Percentiles rank a stretch among this genome's conserved stretches.
Evolutionary conservation across 2,888 invertebrate genomes (phyloP).

Genomic region (Argynnis bischoffii): DNA sequence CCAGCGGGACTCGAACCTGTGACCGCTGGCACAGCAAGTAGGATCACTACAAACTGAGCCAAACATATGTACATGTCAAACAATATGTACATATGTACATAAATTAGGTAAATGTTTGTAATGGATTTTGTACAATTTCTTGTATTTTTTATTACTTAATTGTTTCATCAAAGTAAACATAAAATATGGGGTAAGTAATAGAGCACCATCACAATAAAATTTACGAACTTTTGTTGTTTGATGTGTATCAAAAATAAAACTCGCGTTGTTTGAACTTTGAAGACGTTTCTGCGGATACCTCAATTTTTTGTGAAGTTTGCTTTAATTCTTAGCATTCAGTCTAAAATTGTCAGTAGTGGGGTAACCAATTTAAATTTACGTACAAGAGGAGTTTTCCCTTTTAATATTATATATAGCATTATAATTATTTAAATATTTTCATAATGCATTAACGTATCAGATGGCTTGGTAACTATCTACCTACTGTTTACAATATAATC

Average conservation of each 20-base stretch:
- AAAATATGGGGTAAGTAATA: conserved; percentile 40
- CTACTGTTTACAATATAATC: too few species aligned
- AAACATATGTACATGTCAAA: too few species aligned
- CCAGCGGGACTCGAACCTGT: too few species aligned
- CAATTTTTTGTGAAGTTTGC: conserved; percentile 34
- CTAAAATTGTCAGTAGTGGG: conserved; percentile 30
- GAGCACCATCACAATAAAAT: conserved; percentile 41
- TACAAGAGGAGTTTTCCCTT: background rate
- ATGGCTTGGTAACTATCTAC: too few species aligned
- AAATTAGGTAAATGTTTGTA: too few species aligned
- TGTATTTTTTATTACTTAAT: conserved; percentile 5
- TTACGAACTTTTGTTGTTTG: conserved; percentile 45
- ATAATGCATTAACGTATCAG: too few species aligned
- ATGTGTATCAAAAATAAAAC: conserved; percentile 54
- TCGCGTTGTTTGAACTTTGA: conserved; percentile 33
- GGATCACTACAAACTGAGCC: too few species aligned
- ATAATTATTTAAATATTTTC: background rate
- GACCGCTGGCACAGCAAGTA: too few species aligned
- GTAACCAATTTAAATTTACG: conserved; percentile 31
- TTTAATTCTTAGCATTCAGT: conserved; percentile 40
- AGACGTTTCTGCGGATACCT: conserved; percentile 25
- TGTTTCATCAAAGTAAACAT: conserved; percentile 17
- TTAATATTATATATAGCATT: background rate
- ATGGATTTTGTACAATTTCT: too few species aligned
- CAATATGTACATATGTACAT: too few species aligned